Evolutionary conservation across 2,113 vertebrate genomes (phyloP).

Genomic region (Asarcornis scutulata): DNA sequence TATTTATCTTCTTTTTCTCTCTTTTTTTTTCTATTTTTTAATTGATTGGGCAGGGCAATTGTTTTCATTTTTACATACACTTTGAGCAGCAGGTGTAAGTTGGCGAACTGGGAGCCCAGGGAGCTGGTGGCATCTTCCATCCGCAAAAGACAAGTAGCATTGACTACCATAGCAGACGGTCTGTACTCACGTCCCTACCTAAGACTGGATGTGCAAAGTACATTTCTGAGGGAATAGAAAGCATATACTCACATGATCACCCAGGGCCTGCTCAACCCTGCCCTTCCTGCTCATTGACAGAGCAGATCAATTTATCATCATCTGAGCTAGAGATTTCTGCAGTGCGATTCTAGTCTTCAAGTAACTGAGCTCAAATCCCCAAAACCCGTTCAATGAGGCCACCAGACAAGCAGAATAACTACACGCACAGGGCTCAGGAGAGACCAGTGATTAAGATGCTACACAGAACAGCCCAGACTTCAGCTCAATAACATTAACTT

Average conservation of each 20-base stretch:
- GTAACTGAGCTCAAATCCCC: background rate
- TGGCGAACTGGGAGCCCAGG: background rate
- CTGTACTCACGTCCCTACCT: background rate
- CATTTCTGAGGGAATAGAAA: background rate
- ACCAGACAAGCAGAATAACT: conserved; percentile 8
- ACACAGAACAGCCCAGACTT: conserved; percentile 4
- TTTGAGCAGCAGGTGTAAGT: background rate
- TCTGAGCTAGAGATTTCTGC: background rate
- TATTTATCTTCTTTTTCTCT: background rate
- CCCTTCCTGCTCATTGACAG: background rate
- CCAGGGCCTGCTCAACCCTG: background rate
- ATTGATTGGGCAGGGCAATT: background rate
- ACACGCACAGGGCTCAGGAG: background rate
- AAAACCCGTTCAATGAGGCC: background rate
- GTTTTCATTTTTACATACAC: background rate
- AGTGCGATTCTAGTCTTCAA: background rate
- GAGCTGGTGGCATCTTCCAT: background rate
- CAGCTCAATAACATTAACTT: conserved; percentile 41
- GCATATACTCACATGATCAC: background rate
- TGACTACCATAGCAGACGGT: background rate
- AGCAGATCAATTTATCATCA: background rate
- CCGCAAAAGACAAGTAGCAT: background rate
- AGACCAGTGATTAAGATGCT: conserved; percentile 31
- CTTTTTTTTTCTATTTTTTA: background rate
- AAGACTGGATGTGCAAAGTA: background rate